Conservation (phyloP, 2,888 invertebrate species). For the Brachynemurus nebulosus region DNA sequence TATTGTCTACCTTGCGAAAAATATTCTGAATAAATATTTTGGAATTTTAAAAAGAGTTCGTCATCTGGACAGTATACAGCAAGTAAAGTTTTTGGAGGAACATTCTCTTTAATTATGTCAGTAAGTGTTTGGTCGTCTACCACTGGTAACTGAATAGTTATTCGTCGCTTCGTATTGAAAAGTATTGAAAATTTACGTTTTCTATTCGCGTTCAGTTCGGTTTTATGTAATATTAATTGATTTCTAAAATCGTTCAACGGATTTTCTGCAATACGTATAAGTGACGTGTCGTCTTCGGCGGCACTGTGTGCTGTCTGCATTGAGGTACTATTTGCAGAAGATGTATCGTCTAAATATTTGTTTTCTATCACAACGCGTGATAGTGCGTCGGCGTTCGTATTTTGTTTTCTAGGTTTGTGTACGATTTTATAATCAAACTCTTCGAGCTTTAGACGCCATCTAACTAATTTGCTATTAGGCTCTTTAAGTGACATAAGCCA, state of each 20-base stretch:
- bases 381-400: constrained; percentile 23
- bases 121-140: too few species aligned
- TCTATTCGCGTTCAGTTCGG: too few species aligned
- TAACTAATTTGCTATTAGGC: constrained; percentile 20
- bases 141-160: too few species aligned
- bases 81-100: too few species aligned
- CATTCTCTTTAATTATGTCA: too few species aligned
- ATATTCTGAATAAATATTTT: not conserved
- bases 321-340: too few species aligned
- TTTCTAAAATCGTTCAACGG: not conserved
- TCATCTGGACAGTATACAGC: not conserved
- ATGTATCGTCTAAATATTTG: too few species aligned
- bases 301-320: not conserved
- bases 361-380: too few species aligned
- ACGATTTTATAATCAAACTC: constrained; percentile 25
- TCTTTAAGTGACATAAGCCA: constrained; percentile 26
- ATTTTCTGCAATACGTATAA: constrained; percentile 3
- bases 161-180: too few species aligned
- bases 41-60: not conserved
- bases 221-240: not conserved
- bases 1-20: not conserved
- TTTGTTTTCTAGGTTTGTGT: constrained; percentile 22
- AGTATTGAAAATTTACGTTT: too few species aligned
- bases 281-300: not conserved
- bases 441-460: constrained; percentile 23